Evolutionary conservation across 2,888 invertebrate genomes (phyloP).

Genomic region (Sclerodermus sp.): DNA sequence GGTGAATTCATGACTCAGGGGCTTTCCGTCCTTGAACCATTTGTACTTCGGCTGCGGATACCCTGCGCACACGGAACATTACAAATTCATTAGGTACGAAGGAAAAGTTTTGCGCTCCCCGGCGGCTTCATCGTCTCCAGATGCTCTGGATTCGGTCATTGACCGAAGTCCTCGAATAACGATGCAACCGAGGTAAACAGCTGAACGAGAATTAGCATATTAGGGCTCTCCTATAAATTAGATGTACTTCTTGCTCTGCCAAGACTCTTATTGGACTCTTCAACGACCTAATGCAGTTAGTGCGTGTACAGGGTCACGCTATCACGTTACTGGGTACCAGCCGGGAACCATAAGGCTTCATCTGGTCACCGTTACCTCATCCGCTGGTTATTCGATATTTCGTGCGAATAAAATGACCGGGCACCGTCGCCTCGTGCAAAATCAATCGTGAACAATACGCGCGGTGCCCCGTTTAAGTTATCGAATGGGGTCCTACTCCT

Average conservation of each 20-base stretch:
- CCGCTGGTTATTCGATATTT: conserved; percentile 41
- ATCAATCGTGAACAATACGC: too few relatives aligned
- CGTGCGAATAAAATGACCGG: conserved; percentile 3
- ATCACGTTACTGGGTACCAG: conserved; percentile 41
- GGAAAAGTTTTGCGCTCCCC: too few relatives aligned
- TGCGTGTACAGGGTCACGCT: conserved; percentile 43
- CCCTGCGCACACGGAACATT: too few relatives aligned
- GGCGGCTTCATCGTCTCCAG: too few relatives aligned
- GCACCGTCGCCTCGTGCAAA: too few relatives aligned
- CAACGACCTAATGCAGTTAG: conserved; percentile 43
- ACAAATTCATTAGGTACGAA: conserved; percentile 46
- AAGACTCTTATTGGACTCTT: conserved; percentile 19
- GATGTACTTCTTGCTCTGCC: background rate
- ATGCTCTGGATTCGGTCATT: too few relatives aligned
- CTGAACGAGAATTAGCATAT: background rate
- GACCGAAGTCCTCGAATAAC: too few relatives aligned
- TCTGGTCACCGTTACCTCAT: conserved; percentile 33
- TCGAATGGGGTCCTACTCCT: too few relatives aligned
- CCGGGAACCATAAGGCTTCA: conserved; percentile 39
- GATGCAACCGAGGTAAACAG: too few relatives aligned
- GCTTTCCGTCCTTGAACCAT: conserved; percentile 86
- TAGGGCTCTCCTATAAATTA: background rate
- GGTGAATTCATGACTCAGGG: conserved; percentile 76
- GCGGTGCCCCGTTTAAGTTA: too few relatives aligned
- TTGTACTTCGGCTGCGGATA: conserved; percentile 90